These are phyloP conservation scores for Leptura quadrifasciata DNA, from an alignment of 2,888 invertebrate species.

Conservation along the genomic window DNA sequence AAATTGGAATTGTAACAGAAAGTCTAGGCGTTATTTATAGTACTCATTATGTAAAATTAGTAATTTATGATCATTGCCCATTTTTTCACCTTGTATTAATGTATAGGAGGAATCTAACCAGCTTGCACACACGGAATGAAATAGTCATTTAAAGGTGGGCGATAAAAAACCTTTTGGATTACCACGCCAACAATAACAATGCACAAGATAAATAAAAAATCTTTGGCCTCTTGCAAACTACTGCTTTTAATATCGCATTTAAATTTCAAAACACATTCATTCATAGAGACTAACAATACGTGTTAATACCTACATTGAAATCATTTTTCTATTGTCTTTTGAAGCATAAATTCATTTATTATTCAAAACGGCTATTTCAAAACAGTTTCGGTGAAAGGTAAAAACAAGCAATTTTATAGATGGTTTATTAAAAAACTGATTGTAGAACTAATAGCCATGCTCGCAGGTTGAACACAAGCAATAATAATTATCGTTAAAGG, in stretches of 20 bases:
- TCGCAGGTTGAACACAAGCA: neutral
- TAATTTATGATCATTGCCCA: no score
- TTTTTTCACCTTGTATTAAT: no score
- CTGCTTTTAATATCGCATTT: constrained; percentile 21
- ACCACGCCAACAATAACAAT: constrained; percentile 7
- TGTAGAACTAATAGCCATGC: neutral
- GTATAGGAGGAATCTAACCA: no score
- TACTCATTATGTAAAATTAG: no score
- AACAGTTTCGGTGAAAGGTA: constrained; percentile 30
- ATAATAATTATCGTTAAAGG: neutral
- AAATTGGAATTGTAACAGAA: no score
- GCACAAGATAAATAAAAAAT: constrained; percentile 19
- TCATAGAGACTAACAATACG: constrained; percentile 33
- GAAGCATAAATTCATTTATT: constrained; percentile 25
- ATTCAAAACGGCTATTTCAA: constrained; percentile 33
- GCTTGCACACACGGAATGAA: no score
- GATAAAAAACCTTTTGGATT: neutral
- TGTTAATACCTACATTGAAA: constrained; percentile 29
- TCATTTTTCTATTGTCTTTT: constrained; percentile 33
- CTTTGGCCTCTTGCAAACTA: constrained; percentile 9
- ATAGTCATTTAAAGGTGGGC: neutral
- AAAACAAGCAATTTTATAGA: neutral
- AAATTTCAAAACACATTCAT: constrained; percentile 37
- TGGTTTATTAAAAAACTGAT: constrained; percentile 11
- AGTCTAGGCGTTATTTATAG: no score